phyloP scores from a whole-genome alignment of 2,797 vertebrate species.

The Enteromius radiatus region DNA sequence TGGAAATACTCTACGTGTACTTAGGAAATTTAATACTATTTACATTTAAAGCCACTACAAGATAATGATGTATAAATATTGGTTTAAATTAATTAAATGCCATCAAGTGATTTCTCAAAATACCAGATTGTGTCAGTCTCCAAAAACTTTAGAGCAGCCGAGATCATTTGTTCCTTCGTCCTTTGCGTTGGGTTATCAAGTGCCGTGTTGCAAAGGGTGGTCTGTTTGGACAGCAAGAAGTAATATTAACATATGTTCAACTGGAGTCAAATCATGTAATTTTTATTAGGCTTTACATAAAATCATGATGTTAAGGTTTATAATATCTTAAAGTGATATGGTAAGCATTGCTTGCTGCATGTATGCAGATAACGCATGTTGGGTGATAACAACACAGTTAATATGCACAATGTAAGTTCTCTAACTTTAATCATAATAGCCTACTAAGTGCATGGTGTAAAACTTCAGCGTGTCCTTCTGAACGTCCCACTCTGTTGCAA shows the following conservation, averaged over 20 bases:
- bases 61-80: background rate
- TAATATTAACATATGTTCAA: background rate
- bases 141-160: conserved; percentile 88
- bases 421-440: background rate
- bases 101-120: background rate
- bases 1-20: background rate
- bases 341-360: background rate
- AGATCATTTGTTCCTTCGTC: conserved; percentile 87
- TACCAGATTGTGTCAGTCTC: conserved; percentile 98
- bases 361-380: background rate
- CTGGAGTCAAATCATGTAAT: background rate
- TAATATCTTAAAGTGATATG: background rate
- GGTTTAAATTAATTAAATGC: background rate
- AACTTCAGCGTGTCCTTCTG: conserved; percentile 93
- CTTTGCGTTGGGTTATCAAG: conserved; percentile 93
- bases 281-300: background rate
- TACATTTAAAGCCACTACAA: background rate
- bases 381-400: too few relatives aligned
- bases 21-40: background rate
- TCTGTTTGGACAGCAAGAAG: conserved; percentile 73
- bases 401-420: background rate
- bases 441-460: conserved; percentile 96
- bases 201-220: conserved; percentile 93
- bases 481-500: conserved; percentile 95
- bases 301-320: background rate